Percentiles rank a stretch among this genome's conserved stretches.
Evolutionary conservation across 2,113 vertebrate genomes (phyloP).

Genomic region (Numenius arquata): DNA sequence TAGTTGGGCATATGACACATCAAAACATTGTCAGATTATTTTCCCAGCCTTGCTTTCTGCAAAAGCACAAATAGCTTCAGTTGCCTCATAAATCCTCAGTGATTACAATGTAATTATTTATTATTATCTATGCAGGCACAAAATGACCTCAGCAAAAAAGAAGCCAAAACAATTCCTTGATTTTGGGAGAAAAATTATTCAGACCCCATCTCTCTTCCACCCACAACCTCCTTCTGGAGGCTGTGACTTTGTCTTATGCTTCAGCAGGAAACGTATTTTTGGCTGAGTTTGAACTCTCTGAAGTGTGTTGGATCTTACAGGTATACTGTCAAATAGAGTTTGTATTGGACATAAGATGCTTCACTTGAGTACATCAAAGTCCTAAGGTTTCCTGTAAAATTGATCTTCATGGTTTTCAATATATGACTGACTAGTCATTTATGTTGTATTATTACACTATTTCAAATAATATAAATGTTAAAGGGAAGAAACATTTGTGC

Average conservation of each 20-base stretch:
- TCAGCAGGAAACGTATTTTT: not conserved
- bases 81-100: conserved; percentile 13
- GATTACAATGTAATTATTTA: conserved; percentile 36
- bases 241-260: not conserved
- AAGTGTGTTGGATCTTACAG: not conserved
- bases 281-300: not conserved
- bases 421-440: not conserved
- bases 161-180: not conserved
- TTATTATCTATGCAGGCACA: not conserved
- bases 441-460: not conserved
- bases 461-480: not conserved
- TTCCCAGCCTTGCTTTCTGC: conserved; percentile 28
- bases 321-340: not conserved
- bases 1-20: conserved; percentile 2
- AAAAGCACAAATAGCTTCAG: not conserved
- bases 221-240: not conserved
- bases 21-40: not conserved
- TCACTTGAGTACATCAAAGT: not conserved
- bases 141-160: conserved; percentile 7
- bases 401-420: not conserved
- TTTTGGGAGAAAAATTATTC: not conserved
- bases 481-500: not conserved
- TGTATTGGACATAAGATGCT: not conserved
- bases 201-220: not conserved
- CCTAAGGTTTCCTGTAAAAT: not conserved